A percentile compares a stretch with the other conserved stretches of the same genome.
These are phyloP conservation scores for Ochotona princeps DNA, from an alignment of 2,113 vertebrate genomes.

Conservation along the genomic window DNA sequence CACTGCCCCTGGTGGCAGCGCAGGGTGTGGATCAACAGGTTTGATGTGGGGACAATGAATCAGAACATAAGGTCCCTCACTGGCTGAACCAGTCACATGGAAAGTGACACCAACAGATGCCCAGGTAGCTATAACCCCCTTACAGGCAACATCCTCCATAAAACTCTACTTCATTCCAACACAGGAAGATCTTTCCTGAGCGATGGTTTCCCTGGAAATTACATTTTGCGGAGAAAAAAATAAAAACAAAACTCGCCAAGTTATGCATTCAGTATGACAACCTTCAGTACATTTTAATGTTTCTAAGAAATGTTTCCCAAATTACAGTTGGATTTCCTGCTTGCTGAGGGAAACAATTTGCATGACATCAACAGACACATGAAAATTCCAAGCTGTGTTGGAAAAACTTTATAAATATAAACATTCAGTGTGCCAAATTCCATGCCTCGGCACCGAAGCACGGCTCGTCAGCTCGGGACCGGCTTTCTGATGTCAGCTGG, in stretches of 20 bases:
- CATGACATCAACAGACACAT: slow-evolving; percentile 47
- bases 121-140: background rate
- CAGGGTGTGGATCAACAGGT: background rate
- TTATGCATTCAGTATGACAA: slow-evolving; percentile 47
- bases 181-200: background rate
- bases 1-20: background rate
- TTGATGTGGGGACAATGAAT: too few species aligned
- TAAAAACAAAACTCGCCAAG: slow-evolving; percentile 51
- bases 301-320: slow-evolving; percentile 66
- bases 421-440: slow-evolving; percentile 41
- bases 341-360: slow-evolving; percentile 53
- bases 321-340: slow-evolving; percentile 64
- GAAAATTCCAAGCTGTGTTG: slow-evolving; percentile 60
- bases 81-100: background rate
- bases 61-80: background rate
- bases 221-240: slow-evolving; percentile 23
- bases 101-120: background rate
- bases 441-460: background rate
- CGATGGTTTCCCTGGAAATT: slow-evolving; percentile 2
- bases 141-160: background rate
- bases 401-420: slow-evolving; percentile 55
- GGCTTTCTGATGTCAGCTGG: too few species aligned
- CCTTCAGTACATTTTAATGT: slow-evolving; percentile 25
- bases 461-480: background rate
- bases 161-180: background rate